Base-by-base conservation (phyloP, 2,888 invertebrate species). In the Cartodere bifasciata region DNA sequence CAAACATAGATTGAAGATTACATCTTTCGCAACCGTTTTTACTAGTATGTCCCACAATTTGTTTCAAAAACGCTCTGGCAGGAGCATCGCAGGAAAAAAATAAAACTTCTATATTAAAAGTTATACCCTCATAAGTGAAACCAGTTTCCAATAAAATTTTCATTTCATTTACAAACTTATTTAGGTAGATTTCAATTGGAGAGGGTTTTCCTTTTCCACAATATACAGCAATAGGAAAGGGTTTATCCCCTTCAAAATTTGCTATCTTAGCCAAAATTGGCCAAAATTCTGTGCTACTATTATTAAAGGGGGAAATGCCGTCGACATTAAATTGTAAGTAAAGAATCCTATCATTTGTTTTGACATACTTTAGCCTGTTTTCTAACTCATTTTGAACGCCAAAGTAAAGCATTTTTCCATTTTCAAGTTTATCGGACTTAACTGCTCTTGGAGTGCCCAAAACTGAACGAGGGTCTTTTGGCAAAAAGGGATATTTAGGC, bases 21-120 rank as follows among this genome's bases (percentile, higher is more conserved):
- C 35, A 37, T 23, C 37, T 23, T 28, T 37, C 37, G 21, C 37
- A 37, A 13, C 24, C 35, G 21, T 22, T 22, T 23, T 25, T 31
- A 17, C 35, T 31, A 24, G 20, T 35, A 31, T 37, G 37, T 11
- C 37, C 37, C 26, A 22, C 25, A 9, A 28, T 17, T 17, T 13
- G 11, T 32, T 35, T 37, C 15, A 37, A 16, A 29, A 21, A 29
- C 13, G 17, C 4, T 29, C 29, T 17, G 13, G 29, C 29, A 15
- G 29, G 29, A 29, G 21, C 22, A 29, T 29, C 23, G 14, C 29
- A 29, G 12, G 22, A 21, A 16, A 29, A 29, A 29, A 13, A 29
- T 16, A 13, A 21, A 12, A 29, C 21, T 21, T 29, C 21, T 10
- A 29, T 13, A 21, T 11, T n/a, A 29, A 21, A 14, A 13, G 11